phyloP scores from a whole-genome alignment of 2,797 vertebrate species.

The Gila robusta region DNA sequence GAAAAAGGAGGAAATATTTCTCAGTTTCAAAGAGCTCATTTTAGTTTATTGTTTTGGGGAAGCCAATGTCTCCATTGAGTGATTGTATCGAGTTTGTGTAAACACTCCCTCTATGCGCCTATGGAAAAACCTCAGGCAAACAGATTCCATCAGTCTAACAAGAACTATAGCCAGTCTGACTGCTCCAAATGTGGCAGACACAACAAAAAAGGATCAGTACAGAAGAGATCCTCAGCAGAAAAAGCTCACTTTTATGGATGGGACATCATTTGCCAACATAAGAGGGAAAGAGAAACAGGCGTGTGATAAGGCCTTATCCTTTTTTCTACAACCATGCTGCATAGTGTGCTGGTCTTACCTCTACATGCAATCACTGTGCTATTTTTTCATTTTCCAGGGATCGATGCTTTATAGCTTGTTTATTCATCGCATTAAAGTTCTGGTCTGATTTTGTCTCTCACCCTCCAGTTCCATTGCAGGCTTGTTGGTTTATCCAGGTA shows the following conservation, averaged over 20 bases:
- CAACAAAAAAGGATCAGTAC: conserved; percentile 30
- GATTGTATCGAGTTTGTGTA: conserved; percentile 1
- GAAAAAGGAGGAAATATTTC: background rate
- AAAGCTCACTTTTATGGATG: conserved; percentile 4
- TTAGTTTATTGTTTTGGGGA: conserved; percentile 24
- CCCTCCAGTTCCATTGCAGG: conserved; percentile 31
- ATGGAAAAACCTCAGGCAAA: conserved; percentile 4
- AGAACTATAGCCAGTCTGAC: conserved; percentile 6
- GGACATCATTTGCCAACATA: conserved; percentile 23
- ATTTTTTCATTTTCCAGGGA: conserved; percentile 16
- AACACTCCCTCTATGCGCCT: background rate
- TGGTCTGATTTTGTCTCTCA: conserved; percentile 40
- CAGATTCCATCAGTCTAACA: background rate
- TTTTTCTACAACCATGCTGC: background rate
- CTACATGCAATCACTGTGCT: conserved; percentile 10
- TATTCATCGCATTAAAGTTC: conserved; percentile 43
- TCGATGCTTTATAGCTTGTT: conserved; percentile 21
- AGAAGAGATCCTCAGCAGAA: conserved; percentile 28
- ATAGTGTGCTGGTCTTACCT: conserved; percentile 19
- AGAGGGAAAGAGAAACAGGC: conserved; percentile 19
- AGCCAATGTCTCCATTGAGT: background rate
- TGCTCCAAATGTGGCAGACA: conserved; percentile 5
- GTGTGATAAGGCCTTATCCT: background rate
- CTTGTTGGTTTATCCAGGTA: no score
- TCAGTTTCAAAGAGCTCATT: background rate